phyloP scores from a whole-genome alignment of 2,113 vertebrate genomes.

The Helogale parvula region DNA sequence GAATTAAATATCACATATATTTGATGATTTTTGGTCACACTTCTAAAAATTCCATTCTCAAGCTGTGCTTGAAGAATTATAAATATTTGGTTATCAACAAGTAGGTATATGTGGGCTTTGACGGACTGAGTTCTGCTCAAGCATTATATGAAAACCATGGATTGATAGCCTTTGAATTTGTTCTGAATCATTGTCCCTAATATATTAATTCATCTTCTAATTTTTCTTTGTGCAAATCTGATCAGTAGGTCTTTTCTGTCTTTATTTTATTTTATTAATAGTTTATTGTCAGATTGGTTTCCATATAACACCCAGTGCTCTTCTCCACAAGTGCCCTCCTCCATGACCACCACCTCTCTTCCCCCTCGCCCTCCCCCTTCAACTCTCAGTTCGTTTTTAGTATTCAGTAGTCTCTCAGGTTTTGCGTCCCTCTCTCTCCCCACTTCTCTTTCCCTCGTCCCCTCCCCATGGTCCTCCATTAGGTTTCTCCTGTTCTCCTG shows the following conservation, averaged over 20 bases:
- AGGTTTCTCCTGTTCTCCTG: too few species aligned
- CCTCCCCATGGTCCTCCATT: too few species aligned
- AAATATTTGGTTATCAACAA: constrained; percentile 8
- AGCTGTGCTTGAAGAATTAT: background rate
- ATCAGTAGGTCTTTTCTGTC: background rate
- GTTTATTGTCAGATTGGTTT: too few species aligned
- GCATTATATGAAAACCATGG: background rate
- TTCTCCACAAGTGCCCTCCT: too few species aligned
- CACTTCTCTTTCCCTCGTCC: too few species aligned
- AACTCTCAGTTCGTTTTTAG: too few species aligned
- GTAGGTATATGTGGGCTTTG: background rate
- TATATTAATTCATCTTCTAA: background rate
- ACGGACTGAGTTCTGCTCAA: background rate
- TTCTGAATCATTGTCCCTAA: background rate
- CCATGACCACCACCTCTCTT: too few species aligned
- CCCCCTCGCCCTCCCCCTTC: too few species aligned
- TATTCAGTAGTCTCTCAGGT: too few species aligned
- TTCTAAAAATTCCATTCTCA: constrained; percentile 4
- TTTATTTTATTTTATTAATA: too few species aligned
- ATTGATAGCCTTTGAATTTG: background rate
- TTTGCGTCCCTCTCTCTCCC: too few species aligned
- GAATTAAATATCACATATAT: background rate
- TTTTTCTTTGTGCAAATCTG: constrained; percentile 15
- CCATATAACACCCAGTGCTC: too few species aligned
- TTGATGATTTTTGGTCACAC: constrained; percentile 19